Evolutionary conservation across 2,113 vertebrate genomes (phyloP), one percentile per base, ranked within the genome.

Genomic region (Promerops cafer): DNA sequence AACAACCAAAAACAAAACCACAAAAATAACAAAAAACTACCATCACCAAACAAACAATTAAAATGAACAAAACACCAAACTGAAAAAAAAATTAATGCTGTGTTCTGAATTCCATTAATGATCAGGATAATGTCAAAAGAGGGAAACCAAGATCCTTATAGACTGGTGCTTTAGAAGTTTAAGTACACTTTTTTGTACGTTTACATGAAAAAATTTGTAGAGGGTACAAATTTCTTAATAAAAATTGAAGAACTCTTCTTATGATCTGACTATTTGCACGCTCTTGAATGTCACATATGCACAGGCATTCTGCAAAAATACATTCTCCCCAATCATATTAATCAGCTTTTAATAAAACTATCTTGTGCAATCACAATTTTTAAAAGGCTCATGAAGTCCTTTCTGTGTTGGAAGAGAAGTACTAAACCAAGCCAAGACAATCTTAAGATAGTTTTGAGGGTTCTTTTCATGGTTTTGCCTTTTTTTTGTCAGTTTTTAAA

Each of bases 61-160:
- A 52, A 45, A n/a, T 0, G 0, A 80, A 57, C 8, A 60, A 47
- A 60, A 40, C 6, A n/a, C 3, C 7, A 52, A 83, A 50, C 10
- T 12, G 33, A 13, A n/a, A 65, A 47, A 42, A 31, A 44, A 56
- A 21, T 1, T 11, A 11, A 57, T 0, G 0, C 30, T 8, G 4
- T 35, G 11, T 52, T 83, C 30, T 37, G 8, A 24, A 52, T 39
- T 45, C 23, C 20, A n/a, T 31, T 42, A 56, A 14, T 42, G 26
- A 45, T 60, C 10, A 89, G 28, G 75, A 83, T 65, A 15, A 64
- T 14, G 5, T 65, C 33, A 75, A 75, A 86, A 72, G 11, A 54
- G 4, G 7, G 19, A 68, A 84, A 68, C 1, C 10, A 59, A 90
- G 14, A 27, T 21, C n/a, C 11, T 42, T 69, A 42, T 0, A 81